Percentiles rank a stretch among this genome's conserved stretches.
These are phyloP conservation scores for Crepidodera aurea DNA, from an alignment of 2,888 invertebrate species.

Conservation along the genomic window DNA sequence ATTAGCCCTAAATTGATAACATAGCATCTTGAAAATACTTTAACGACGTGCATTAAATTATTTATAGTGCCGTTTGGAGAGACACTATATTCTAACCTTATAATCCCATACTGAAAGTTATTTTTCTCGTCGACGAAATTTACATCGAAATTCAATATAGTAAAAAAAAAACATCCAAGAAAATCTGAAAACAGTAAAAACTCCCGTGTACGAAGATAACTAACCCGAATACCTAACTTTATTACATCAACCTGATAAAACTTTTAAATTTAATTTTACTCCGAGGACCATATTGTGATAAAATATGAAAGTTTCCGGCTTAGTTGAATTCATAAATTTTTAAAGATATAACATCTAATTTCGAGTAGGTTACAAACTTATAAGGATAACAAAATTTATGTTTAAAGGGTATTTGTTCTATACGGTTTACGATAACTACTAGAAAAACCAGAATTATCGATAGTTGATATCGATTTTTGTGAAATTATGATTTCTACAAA, in stretches of 20 bases:
- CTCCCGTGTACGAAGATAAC: neutral
- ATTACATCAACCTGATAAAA: slow-evolving; percentile 21
- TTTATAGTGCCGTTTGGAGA: too few relatives aligned
- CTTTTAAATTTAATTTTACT: slow-evolving; percentile 28
- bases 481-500: too few relatives aligned
- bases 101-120: too few relatives aligned
- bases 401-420: neutral
- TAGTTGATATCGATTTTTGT: too few relatives aligned
- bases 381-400: slow-evolving; percentile 20
- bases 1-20: too few relatives aligned
- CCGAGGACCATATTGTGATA: slow-evolving; percentile 18
- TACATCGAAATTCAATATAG: slow-evolving; percentile 2
- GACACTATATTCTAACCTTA: too few relatives aligned
- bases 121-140: slow-evolving; percentile 2
- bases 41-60: too few relatives aligned
- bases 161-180: neutral
- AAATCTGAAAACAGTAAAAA: slow-evolving; percentile 4
- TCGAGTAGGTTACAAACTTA: slow-evolving; percentile 16
- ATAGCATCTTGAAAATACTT: too few relatives aligned
- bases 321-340: slow-evolving; percentile 28
- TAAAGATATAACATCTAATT: slow-evolving; percentile 20
- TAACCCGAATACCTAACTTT: slow-evolving; percentile 15
- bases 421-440: too few relatives aligned
- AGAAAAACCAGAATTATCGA: too few relatives aligned
- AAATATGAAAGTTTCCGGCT: slow-evolving; percentile 23